phyloP scores from a whole-genome alignment of 2,113 vertebrate species.

The Hypocryptadius cinnamomeus region DNA sequence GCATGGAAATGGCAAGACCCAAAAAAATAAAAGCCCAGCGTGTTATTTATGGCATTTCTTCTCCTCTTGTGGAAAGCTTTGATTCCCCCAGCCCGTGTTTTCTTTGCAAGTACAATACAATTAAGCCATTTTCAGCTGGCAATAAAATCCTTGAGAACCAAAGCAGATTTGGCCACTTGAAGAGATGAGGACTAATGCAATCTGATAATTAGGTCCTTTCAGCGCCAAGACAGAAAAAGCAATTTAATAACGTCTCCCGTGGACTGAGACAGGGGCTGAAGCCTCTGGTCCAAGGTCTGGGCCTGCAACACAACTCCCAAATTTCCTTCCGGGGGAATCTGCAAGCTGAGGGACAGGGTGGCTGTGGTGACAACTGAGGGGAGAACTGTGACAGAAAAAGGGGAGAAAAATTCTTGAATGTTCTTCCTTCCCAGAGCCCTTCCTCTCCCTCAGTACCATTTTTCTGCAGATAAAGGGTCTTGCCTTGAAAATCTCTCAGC shows the following conservation, averaged over 20 bases:
- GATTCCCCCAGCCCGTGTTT: slow-evolving; percentile 43
- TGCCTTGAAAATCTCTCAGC: neutral
- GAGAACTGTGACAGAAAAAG: neutral
- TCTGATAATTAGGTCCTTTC: slow-evolving; percentile 54
- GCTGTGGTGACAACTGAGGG: fast-evolving
- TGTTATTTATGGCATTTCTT: slow-evolving; percentile 48
- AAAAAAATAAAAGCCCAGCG: neutral
- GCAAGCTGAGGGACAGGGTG: neutral
- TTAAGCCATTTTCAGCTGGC: slow-evolving; percentile 55
- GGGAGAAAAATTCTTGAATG: neutral
- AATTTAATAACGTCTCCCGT: slow-evolving; percentile 43
- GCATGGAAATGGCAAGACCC: slow-evolving; percentile 40
- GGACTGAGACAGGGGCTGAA: neutral
- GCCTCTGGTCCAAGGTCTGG: neutral
- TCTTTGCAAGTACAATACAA: slow-evolving; percentile 36
- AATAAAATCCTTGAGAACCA: slow-evolving; percentile 47
- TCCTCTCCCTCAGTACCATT: neutral
- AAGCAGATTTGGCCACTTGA: slow-evolving; percentile 38
- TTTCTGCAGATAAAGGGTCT: neutral
- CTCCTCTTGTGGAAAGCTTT: slow-evolving; percentile 52
- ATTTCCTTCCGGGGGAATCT: neutral
- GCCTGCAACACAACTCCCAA: neutral
- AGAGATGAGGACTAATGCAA: slow-evolving; percentile 58
- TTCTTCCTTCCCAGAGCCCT: neutral
- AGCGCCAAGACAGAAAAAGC: slow-evolving; percentile 41